Conservation (phyloP, 2,113 vertebrate species). For the Urocynchramus pylzowi region DNA sequence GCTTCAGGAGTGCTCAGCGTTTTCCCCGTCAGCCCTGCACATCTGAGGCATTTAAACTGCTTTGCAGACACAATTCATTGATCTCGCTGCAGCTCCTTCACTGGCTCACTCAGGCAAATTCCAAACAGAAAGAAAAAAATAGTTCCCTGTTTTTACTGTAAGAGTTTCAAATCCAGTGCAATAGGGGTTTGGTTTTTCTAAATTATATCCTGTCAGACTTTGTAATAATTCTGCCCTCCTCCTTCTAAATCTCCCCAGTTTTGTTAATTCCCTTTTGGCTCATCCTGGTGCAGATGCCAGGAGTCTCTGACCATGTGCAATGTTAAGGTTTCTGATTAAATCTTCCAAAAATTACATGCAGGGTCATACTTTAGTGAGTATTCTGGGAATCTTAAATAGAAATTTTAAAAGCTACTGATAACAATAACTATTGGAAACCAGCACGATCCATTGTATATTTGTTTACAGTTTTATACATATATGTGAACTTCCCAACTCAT, state of each 20-base stretch:
- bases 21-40: background rate
- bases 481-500: background rate
- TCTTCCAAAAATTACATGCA: background rate
- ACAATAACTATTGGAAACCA: background rate
- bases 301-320: background rate
- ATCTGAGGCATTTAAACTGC: background rate
- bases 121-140: background rate
- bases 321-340: background rate
- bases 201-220: background rate
- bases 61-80: background rate
- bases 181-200: background rate
- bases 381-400: background rate
- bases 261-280: background rate
- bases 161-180: background rate
- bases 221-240: background rate
- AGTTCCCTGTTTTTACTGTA: background rate
- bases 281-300: background rate
- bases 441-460: background rate
- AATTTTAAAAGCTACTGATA: background rate
- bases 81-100: background rate
- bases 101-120: background rate
- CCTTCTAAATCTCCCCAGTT: background rate
- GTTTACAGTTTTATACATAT: background rate
- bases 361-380: background rate
- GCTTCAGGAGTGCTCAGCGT: rapidly evolving